Base-by-base conservation (phyloP, 2,888 invertebrate genomes). In the Magallana nippona region DNA sequence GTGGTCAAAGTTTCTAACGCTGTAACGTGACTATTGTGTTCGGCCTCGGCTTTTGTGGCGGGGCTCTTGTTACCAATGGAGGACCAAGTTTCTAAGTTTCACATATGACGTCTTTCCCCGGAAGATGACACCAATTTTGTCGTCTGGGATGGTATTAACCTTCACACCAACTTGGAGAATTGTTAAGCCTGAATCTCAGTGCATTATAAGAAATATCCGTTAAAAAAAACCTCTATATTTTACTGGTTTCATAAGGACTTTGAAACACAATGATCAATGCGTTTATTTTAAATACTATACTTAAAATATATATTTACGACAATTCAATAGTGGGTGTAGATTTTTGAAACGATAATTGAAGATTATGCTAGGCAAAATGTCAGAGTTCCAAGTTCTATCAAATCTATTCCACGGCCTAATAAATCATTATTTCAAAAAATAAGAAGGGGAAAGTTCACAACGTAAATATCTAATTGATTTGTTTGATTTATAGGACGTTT, bases 101-200 rank as follows among this genome's bases (percentile, higher is more conserved):
- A 13, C 10, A 71, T 71, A 32, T 71, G 22, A 71, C 19, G 13
- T 27, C 27, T 13, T 27, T 27, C 32, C 60, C 3, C 15, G 15
- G 71, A 71, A 71, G 71, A 71, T 71, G 71, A 27, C 71, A 71
- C 11, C 71, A 71, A 71, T 71, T 71, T 27, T 17, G 71, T 32
- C 27, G 71, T 71, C 71, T 71, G 71, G 71, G 19, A 71, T 71
- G 71, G 71, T 71, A 71, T 71, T 71, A 71, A 71, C 71, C 71
- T 27, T 32, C 5, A 11, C 15, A 71, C 32, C 22, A 71, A 71
- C 71, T 71, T 15, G 32, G 32, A 32, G 19, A 60, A 60, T 60
- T 17, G 71, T 8, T 71, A 32, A 71, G 27, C 22, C 27, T 11
- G 32, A 27, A 71, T 15, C 27, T 3, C 13, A 8, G 22, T 71